These are phyloP conservation scores for Sebastes baramenuke DNA, from an alignment of 2,797 vertebrate species.

Conservation along the genomic window DNA sequence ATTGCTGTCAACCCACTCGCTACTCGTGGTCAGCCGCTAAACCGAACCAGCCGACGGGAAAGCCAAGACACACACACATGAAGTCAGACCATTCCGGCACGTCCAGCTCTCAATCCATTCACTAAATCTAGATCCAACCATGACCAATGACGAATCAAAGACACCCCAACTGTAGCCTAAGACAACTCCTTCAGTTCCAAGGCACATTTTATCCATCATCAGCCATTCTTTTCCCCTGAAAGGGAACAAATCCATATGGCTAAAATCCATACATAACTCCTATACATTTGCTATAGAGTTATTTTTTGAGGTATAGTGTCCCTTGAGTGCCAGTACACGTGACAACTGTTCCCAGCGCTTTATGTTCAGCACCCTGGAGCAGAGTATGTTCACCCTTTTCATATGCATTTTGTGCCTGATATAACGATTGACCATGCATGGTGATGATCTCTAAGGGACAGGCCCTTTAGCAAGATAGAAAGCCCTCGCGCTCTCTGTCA, in stretches of 20 bases:
- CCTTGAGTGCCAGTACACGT: constrained; percentile 16
- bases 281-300: constrained; percentile 14
- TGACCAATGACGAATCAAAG: constrained; percentile 36
- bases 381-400: neutral
- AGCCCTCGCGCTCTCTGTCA: constrained; percentile 10
- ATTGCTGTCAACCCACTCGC: constrained; percentile 50
- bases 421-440: constrained; percentile 4
- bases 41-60: constrained; percentile 41
- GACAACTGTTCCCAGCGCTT: constrained; percentile 6
- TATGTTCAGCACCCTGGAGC: neutral
- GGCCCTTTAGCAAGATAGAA: constrained; percentile 10
- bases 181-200: constrained; percentile 28
- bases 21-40: constrained; percentile 42
- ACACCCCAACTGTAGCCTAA: neutral
- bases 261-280: constrained; percentile 31
- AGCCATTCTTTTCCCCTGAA: neutral
- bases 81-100: constrained; percentile 11
- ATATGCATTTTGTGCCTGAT: constrained; percentile 19
- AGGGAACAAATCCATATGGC: constrained; percentile 31
- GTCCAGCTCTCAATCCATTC: constrained; percentile 24
- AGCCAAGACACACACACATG: constrained; percentile 40
- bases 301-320: neutral
- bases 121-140: constrained; percentile 15
- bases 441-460: neutral
- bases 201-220: constrained; percentile 15